Evolutionary conservation across 35 echinoderm and acorn worm species (phyloP), one percentile per base, ranked within the genome.

Genomic region (Stichopus chloronotus): DNA sequence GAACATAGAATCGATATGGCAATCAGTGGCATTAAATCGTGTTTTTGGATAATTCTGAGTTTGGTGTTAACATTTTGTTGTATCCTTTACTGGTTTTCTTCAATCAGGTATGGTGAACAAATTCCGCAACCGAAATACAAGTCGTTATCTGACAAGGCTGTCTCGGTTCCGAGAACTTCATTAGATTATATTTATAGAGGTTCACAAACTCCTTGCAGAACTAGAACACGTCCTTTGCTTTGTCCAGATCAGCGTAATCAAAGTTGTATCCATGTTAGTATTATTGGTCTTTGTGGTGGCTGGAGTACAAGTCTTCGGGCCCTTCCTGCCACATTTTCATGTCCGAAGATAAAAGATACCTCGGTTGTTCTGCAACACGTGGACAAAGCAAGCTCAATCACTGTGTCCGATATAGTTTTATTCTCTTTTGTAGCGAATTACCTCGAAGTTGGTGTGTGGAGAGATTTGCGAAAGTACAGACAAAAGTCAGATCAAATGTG

Each of bases 401-500:
- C 2, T 24, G 69, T 74, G n/a, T 69, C 88, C 9, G 16, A 76
- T 21, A 90, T 90, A 14, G 88, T 90, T 8, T 16, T 90, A 76
- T 90, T 90, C 52, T 53, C 88, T 30, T 72, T 55, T 60, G 88
- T 90, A 11, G 52, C 69, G 4, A 10, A 7, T 71, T 76, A 76
- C 11, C 19, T 90, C 14, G 54, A 76, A 6, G 54, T 55, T 25
- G 88, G 74, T 69, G 61, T 55, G 16, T 90, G 88, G 88, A 52
- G 11, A 57, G 9, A 58, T 56, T 68, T 91, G 16, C 72, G 52
- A 74, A n/a, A 20, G 24, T 91, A 74, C 59, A n/a, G 88, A 30
- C 1, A 43, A 43, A 53, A 65, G 13, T 9, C 72, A 12, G 72
- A 57, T 91, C 88, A 91, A 78, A 91, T 74, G 72, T 91, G 88